A percentile compares a stretch with the other conserved stretches of the same genome.
Evolutionary conservation across 2,888 invertebrate species (phyloP).

Genomic region (Dicyrtoma fusca): DNA sequence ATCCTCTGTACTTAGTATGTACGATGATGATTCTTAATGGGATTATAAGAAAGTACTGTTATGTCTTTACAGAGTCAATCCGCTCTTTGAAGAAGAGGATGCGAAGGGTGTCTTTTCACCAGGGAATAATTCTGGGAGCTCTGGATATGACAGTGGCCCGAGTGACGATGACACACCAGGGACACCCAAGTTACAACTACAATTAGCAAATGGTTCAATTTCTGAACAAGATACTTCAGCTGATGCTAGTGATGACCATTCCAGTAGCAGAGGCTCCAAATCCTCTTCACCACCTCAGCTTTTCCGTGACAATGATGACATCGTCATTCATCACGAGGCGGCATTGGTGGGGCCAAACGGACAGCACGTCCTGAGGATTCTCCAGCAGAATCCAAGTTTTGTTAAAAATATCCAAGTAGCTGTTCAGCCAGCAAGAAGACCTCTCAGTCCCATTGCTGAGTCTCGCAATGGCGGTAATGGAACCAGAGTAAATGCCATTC

Average conservation of each 20-base stretch:
- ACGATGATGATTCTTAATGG: neutral
- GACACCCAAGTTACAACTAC: slow-evolving; percentile 11
- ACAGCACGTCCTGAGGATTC: slow-evolving; percentile 51
- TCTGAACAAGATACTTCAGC: neutral
- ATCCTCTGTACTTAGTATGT: too few species aligned
- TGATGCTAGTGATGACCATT: slow-evolving; percentile 18
- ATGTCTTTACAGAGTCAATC: slow-evolving; percentile 53
- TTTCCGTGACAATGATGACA: slow-evolving; percentile 51
- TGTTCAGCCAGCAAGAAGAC: slow-evolving; percentile 43
- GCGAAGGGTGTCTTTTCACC: slow-evolving; percentile 44
- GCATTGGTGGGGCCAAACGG: slow-evolving; percentile 49
- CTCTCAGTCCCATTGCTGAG: slow-evolving; percentile 51
- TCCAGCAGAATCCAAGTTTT: slow-evolving; percentile 54
- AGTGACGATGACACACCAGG: slow-evolving; percentile 50
- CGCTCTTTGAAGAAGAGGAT: slow-evolving; percentile 53
- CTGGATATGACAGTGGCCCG: slow-evolving; percentile 55
- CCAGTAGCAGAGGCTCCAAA: slow-evolving; percentile 18
- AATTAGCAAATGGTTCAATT: slow-evolving; percentile 17
- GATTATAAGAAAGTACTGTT: neutral
- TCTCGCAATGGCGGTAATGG: slow-evolving; percentile 5
- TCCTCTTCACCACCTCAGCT: slow-evolving; percentile 37
- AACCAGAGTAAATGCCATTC: slow-evolving; percentile 42
- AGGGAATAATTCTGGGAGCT: slow-evolving; percentile 53
- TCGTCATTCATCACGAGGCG: slow-evolving; percentile 53
- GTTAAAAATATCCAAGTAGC: slow-evolving; percentile 54